These are phyloP conservation scores for Anthopleura xanthogrammica DNA, from an alignment of 92 coral and sea anemone species.

Conservation along the genomic window DNA sequence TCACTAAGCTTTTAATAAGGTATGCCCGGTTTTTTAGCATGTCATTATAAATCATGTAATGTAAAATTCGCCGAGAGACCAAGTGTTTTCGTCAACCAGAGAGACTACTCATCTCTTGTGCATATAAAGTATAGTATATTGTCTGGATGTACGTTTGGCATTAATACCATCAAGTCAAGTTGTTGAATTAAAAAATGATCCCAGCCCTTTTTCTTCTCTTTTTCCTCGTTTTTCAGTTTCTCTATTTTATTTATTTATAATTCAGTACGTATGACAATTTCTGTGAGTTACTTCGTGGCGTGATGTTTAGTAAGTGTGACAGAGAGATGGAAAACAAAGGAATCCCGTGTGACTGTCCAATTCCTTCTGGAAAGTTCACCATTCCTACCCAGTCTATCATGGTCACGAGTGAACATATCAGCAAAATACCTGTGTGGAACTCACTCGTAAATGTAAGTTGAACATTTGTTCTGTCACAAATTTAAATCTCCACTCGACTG, in stretches of 20 bases:
- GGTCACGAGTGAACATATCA: conserved; percentile 48
- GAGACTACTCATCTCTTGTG: no score
- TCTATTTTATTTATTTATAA: not conserved
- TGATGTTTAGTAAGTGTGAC: conserved; percentile 60
- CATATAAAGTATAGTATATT: no score
- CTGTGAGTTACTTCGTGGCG: conserved; percentile 47
- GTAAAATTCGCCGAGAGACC: no score
- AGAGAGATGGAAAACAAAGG: conserved; percentile 58
- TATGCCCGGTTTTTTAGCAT: no score
- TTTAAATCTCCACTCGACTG: not conserved
- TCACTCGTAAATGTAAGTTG: conserved; percentile 38
- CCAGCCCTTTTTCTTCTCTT: no score
- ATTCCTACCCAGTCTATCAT: conserved; percentile 50
- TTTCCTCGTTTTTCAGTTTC: not conserved
- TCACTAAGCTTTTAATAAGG: no score
- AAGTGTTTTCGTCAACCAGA: no score
- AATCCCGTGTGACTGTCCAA: conserved; percentile 69
- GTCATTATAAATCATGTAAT: no score
- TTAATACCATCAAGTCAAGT: no score
- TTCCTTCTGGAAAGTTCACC: conserved; percentile 63
- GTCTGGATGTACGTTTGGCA: no score
- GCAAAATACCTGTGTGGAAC: conserved; percentile 44
- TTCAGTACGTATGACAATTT: conserved; percentile 62
- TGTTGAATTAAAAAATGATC: no score
- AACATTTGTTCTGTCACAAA: not conserved